Evolutionary conservation across 2,888 invertebrate genomes (phyloP), one percentile per base, ranked within the genome.

Genomic region (Polyploca ridens): DNA sequence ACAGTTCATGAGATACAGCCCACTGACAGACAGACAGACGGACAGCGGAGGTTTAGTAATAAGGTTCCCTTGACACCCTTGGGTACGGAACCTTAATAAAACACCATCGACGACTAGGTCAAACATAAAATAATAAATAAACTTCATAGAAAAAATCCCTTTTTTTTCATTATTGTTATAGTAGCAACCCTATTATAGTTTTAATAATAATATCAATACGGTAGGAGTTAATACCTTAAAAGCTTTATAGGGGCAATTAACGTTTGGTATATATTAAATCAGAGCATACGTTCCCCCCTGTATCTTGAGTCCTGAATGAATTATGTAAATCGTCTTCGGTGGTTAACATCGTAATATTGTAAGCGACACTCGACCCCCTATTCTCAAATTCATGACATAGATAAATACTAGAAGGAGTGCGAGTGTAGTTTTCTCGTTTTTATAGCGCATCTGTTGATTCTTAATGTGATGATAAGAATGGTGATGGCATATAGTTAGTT

Each of bases 331-430:
- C 89, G 86, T 83, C 85, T 84, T 77, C 82, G 83, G 91, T 87
- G 92, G 93, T 93, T 94, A 92, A 93, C 92, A 89, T 90, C 90
- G 90, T 93, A 91, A 93, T 94, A 93, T 91, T 91, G 91, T 92
- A 91, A 92, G 87, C 89, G 93, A 92, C 91, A 91, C 92, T 90
- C 27, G 81, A 80, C 84, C 87, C 86, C 82, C 76, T 65, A 69
- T 67, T 73, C 71, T 70, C 72, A 71, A 65, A 57, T 13, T 60
- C 16, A 0, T 14, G 41, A 19, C 44, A 62, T 62, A 62, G 4
- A 8, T 13, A 27, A 5, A 10, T 33, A 46, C 46, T 49, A 62
- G 13, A 54, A 38, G 33, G 33, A 38, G 13, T 0, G 4, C 4
- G 13, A 13, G 41, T 13, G 41, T 41, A 41, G 41, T 13, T 41